phyloP scores from a whole-genome alignment of 64 coral and sea anemone species.

The Platygyra sinensis region DNA sequence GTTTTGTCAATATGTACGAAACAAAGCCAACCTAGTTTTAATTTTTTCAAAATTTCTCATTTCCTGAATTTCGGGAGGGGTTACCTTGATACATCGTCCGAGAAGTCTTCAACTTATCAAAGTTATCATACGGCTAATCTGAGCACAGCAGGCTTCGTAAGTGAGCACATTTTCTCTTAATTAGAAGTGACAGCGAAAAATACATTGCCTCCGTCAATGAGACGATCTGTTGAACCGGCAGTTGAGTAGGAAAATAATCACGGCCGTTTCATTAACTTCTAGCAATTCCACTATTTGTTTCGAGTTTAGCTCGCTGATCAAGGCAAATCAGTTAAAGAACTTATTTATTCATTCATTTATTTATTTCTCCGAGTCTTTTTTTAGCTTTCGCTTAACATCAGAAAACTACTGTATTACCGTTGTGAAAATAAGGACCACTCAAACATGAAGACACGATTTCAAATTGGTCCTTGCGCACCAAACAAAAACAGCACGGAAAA shows the following conservation, averaged over 20 bases:
- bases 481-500: neutral
- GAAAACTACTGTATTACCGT: neutral
- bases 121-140: neutral
- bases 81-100: neutral
- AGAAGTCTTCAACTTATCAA: neutral
- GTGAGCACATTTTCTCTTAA: neutral
- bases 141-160: neutral
- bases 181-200: neutral
- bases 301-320: neutral
- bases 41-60: neutral
- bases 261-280: too few relatives aligned
- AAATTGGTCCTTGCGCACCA: neutral
- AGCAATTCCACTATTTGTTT: neutral
- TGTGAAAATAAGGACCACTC: neutral
- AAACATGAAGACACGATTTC: neutral
- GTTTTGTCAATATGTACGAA: neutral
- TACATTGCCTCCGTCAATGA: neutral
- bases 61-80: neutral
- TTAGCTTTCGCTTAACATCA: neutral
- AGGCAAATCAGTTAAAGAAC: neutral
- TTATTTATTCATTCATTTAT: neutral
- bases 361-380: neutral
- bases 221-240: neutral
- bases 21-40: neutral
- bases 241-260: neutral